Conservation (phyloP, 2,888 invertebrate species). For the Agrochola lychnidis region DNA sequence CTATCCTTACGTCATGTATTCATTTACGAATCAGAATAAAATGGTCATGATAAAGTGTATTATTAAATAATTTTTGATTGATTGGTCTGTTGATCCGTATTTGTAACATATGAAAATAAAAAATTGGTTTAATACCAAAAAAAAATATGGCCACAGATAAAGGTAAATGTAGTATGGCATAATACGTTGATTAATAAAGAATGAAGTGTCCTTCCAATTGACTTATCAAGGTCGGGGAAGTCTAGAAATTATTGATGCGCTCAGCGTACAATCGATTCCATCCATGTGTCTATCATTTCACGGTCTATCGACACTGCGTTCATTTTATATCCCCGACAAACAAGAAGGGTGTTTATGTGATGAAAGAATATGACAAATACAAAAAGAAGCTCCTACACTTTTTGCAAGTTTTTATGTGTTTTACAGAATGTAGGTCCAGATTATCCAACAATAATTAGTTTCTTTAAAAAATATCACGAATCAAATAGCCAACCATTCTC, state of each 20-base stretch:
- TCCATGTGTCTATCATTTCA: neutral
- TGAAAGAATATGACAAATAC: neutral
- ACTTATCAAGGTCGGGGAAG: conserved; percentile 3
- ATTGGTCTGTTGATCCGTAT: neutral
- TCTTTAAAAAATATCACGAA: neutral
- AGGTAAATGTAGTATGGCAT: neutral
- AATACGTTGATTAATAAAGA: neutral
- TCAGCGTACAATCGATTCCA: neutral
- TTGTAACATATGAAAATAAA: neutral
- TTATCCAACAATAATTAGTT: neutral
- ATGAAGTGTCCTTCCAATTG: neutral
- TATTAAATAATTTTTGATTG: neutral
- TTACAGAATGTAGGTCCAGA: neutral
- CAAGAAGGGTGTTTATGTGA: neutral
- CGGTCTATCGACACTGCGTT: neutral
- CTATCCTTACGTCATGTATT: conserved; percentile 3
- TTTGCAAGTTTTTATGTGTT: neutral
- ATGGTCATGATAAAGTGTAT: neutral
- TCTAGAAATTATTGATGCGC: conserved; percentile 6
- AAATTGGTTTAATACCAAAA: neutral
- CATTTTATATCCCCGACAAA: neutral
- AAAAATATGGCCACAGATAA: neutral
- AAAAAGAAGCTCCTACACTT: neutral
- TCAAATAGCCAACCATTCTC: neutral
- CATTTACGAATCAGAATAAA: conserved; percentile 9